Evolutionary conservation across 2,113 vertebrate species (phyloP).

Genomic region (Tringa solitaria): DNA sequence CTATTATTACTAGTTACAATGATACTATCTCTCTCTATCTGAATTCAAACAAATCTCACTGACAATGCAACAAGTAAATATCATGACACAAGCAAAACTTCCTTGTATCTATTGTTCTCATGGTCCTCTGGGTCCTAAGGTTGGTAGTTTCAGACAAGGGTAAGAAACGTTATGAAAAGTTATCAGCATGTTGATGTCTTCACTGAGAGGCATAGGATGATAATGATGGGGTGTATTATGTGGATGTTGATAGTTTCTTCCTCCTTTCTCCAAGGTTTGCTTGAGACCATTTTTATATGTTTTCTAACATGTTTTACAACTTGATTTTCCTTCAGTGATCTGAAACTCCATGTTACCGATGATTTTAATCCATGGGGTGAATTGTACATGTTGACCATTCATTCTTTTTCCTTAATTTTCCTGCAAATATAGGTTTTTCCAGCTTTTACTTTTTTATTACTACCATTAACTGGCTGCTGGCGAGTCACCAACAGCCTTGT

Average conservation of each 20-base stretch:
- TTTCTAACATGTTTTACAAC: not conserved
- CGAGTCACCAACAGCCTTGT: not conserved
- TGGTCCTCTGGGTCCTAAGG: not conserved
- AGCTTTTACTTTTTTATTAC: not conserved
- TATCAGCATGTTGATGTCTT: not conserved
- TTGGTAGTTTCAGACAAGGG: not conserved
- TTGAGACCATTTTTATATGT: not conserved
- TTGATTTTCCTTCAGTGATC: not conserved
- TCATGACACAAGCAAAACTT: not conserved
- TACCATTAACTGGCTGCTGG: not conserved
- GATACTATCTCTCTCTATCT: not conserved
- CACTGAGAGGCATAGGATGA: not conserved
- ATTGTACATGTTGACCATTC: not conserved
- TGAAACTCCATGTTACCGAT: not conserved
- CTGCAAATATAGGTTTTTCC: accelerated
- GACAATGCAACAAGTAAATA: not conserved
- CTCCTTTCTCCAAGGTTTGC: not conserved
- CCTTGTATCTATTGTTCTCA: not conserved
- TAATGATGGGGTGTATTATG: not conserved
- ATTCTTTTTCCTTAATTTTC: not conserved
- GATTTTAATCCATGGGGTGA: not conserved
- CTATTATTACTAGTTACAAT: not conserved
- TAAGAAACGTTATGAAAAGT: not conserved
- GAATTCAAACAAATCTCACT: not conserved
- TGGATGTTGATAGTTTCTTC: not conserved